A percentile compares a stretch with the other conserved stretches of the same genome.
Evolutionary conservation across 1,140 invertebrate genomes (phyloP).

Genomic region (Dreissena polymorpha): DNA sequence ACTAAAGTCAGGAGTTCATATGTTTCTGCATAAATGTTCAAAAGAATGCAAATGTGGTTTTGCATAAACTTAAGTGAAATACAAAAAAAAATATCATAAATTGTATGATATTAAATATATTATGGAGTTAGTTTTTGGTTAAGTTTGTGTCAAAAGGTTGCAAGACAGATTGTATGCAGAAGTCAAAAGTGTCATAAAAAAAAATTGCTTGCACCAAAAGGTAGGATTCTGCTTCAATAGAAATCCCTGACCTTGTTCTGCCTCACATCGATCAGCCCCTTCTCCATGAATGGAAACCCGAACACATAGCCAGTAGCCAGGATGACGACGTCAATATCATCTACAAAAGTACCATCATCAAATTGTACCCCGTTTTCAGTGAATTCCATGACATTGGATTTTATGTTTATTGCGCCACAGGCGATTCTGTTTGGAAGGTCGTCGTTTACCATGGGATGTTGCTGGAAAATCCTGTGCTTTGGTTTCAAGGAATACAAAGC

Average conservation of each 20-base stretch:
- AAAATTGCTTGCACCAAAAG: too few relatives aligned
- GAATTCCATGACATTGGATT: constrained; percentile 75
- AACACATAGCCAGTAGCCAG: constrained; percentile 66
- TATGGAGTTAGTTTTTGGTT: too few relatives aligned
- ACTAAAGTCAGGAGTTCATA: too few relatives aligned
- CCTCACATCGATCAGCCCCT: constrained; percentile 59
- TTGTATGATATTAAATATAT: too few relatives aligned
- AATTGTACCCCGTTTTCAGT: constrained; percentile 77
- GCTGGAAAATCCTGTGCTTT: constrained; percentile 77
- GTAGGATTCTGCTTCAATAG: too few relatives aligned
- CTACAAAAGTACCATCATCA: constrained; percentile 74
- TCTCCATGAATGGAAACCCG: constrained; percentile 66
- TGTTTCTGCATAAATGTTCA: too few relatives aligned
- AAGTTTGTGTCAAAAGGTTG: too few relatives aligned
- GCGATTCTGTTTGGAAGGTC: constrained; percentile 82
- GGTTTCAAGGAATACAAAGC: constrained; percentile 78
- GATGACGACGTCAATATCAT: constrained; percentile 72
- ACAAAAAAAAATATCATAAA: too few relatives aligned
- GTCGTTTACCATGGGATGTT: constrained; percentile 82
- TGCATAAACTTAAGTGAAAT: too few relatives aligned
- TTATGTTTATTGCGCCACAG: constrained; percentile 79
- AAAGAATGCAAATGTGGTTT: too few relatives aligned
- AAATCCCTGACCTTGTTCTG: constrained; percentile 46
- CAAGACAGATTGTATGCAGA: too few relatives aligned
- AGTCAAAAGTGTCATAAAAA: too few relatives aligned